phyloP scores from a whole-genome alignment of 2,113 vertebrate species.

The Vanacampus margaritifer region DNA sequence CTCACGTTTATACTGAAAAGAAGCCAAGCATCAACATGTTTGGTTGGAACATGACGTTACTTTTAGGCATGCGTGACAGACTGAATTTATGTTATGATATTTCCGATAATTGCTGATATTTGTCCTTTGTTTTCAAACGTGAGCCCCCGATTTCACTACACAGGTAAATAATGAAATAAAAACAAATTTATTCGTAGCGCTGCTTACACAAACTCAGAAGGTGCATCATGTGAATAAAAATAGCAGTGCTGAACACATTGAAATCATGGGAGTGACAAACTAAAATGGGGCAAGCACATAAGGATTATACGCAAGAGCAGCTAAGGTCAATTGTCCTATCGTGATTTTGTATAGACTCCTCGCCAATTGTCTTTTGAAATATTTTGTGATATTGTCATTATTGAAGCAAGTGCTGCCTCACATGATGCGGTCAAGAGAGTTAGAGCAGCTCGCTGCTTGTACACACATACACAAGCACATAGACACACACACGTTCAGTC shows the following conservation, averaged over 20 bases:
- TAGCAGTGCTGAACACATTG: neutral
- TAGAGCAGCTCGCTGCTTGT: constrained; percentile 17
- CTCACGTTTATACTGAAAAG: no score
- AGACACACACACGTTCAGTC: neutral
- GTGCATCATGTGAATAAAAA: neutral
- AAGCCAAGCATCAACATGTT: no score
- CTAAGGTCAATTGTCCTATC: neutral
- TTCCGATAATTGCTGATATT: neutral
- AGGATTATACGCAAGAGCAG: no score
- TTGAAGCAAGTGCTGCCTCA: constrained; percentile 8
- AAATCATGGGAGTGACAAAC: neutral
- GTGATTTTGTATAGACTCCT: neutral
- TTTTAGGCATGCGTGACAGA: neutral
- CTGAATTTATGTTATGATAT: neutral
- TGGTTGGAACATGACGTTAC: no score
- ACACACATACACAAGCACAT: constrained; percentile 1
- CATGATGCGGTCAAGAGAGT: constrained; percentile 21
- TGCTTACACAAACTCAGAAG: neutral
- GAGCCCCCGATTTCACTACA: neutral
- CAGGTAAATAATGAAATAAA: neutral
- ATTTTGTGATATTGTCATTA: neutral
- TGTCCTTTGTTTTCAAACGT: neutral
- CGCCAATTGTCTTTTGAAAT: neutral
- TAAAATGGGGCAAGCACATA: neutral
- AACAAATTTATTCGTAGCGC: neutral